phyloP scores from a whole-genome alignment of 1,140 invertebrate genomes.

The Yoshiicerus persimilis region DNA sequence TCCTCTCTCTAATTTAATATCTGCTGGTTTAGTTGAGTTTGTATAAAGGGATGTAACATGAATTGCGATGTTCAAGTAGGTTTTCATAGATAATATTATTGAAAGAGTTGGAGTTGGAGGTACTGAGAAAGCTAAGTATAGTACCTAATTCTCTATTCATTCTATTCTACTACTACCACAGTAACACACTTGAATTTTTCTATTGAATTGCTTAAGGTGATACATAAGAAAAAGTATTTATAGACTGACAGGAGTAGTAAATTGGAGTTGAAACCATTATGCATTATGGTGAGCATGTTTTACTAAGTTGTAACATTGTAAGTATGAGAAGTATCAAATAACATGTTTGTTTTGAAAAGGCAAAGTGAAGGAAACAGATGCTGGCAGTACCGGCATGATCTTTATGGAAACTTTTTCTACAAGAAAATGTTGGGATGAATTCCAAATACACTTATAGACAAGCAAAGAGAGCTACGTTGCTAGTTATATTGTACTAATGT shows the following conservation, averaged over 20 bases:
- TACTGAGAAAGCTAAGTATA: neutral
- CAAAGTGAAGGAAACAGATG: constrained; percentile 14
- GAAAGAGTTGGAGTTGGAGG: neutral
- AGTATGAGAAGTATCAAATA: neutral
- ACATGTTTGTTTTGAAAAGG: constrained; percentile 17
- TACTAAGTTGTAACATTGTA: neutral
- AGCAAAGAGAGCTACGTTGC: neutral
- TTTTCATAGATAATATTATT: neutral
- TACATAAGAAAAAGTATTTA: neutral
- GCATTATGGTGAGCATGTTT: neutral
- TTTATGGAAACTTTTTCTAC: neutral
- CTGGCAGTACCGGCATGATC: neutral
- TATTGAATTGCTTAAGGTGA: neutral
- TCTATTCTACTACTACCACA: neutral
- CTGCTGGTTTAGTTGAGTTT: neutral
- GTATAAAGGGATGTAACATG: neutral
- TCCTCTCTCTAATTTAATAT: neutral
- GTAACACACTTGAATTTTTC: neutral
- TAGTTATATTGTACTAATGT: neutral
- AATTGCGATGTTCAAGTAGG: neutral
- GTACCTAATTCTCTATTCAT: neutral
- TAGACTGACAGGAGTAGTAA: neutral
- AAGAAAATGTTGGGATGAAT: neutral
- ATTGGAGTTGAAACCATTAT: neutral
- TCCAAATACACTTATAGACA: neutral